Evolutionary conservation across 2,888 invertebrate genomes (phyloP).

Genomic region (Hemistola chrysoprasaria): DNA sequence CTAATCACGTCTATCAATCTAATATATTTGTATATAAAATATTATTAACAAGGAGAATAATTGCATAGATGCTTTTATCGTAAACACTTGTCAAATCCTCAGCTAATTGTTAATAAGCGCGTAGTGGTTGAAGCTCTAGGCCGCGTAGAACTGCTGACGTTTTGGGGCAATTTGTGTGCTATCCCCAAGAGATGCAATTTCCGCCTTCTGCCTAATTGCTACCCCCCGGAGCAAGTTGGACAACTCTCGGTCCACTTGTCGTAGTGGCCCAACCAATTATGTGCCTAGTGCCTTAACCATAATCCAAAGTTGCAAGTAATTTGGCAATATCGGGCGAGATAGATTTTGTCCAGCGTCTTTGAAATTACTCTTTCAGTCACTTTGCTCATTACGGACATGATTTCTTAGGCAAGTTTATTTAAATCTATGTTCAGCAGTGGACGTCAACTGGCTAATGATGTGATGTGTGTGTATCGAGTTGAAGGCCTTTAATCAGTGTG

Average conservation of each 20-base stretch:
- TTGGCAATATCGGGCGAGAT: conserved; percentile 16
- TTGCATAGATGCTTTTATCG: too few relatives aligned
- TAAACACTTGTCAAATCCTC: conserved; percentile 24
- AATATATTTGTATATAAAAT: too few relatives aligned
- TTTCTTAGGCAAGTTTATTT: too few relatives aligned
- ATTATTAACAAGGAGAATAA: too few relatives aligned
- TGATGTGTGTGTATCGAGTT: too few relatives aligned
- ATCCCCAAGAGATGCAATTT: conserved; percentile 74
- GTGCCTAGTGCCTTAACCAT: conserved; percentile 17
- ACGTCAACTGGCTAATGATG: too few relatives aligned
- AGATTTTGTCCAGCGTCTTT: not conserved
- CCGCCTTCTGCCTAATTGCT: conserved; percentile 69
- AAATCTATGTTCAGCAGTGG: too few relatives aligned
- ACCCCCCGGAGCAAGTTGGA: conserved; percentile 55
- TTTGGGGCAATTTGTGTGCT: conserved; percentile 66
- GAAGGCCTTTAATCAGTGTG: too few relatives aligned
- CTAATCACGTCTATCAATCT: too few relatives aligned
- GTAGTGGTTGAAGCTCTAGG: too few relatives aligned
- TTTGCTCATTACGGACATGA: too few relatives aligned
- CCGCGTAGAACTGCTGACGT: conserved; percentile 58
- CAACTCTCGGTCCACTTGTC: conserved; percentile 46
- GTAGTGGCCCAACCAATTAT: conserved; percentile 51
- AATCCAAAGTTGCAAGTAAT: conserved; percentile 29
- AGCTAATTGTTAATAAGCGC: conserved; percentile 62
- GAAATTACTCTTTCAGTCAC: not conserved